Evolutionary conservation across 2,113 vertebrate species (phyloP), one percentile per base, ranked within the genome.

Genomic region (Brachypteracias leptosomus): DNA sequence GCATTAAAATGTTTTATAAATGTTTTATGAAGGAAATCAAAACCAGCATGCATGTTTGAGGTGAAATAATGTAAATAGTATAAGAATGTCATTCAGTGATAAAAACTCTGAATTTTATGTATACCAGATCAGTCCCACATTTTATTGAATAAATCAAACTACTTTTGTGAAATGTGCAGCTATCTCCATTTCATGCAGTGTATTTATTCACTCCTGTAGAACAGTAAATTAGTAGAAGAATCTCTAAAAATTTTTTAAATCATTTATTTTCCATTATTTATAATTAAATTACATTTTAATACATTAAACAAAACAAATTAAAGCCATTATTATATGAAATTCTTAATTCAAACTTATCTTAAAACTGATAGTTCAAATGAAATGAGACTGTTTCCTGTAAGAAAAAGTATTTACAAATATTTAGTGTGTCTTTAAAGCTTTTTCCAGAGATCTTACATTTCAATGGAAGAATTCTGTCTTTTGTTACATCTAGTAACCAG

Each of bases 1-100:
- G 92, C 78, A 57, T 92, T 22, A 87, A 93, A 90, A 71, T 89
- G 84, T 54, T 85, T 96, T 94, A 35, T 62, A 87, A 52, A 11
- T 85, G 77, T 42, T n/a, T 52, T 84, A 54, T 4, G 54, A 90
- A 82, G 40, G 57, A 94, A 87, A 71, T 88, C 83, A 85, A 93
- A 93, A 49, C 24, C 42, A 62, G 19, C 26, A 18, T 51, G 35
- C 17, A 7, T 59, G 44, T 93, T 38, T 81, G 29, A 46, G 66
- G 18, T 84, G 40, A 73, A 88, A 57, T 51, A 67, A 68, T 79
- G n/a, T 65, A 87, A 82, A 82, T 52, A 42, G 28, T 22, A 24
- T 47, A 61, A 47, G 33, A 68, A 42, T n/a, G 29, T 85, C 65
- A 40, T 85, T 65, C 52, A 61, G 47, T 52, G 58, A 70, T 66